phyloP scores from a whole-genome alignment of 2,888 invertebrate genomes.

The Therioaphis trifolii region DNA sequence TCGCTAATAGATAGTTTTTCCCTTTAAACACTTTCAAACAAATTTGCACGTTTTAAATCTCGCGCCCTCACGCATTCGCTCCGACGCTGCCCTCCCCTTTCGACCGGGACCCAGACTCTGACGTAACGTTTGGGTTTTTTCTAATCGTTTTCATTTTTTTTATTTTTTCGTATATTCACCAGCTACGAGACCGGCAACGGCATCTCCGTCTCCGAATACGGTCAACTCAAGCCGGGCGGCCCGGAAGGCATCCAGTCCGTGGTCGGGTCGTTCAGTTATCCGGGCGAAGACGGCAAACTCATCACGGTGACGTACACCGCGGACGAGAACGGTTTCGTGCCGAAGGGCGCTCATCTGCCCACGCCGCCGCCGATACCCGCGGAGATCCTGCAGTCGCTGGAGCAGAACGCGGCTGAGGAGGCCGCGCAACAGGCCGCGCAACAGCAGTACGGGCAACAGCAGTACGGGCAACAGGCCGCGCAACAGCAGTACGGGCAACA shows the following conservation, averaged over 20 bases:
- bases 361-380: conserved; percentile 68
- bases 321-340: conserved; percentile 76
- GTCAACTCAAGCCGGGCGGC: conserved; percentile 75
- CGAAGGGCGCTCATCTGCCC: conserved; percentile 67
- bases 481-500: no score
- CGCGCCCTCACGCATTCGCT: no score
- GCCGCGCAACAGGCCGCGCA: conserved; percentile 64
- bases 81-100: no score
- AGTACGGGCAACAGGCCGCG: neutral
- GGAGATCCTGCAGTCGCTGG: conserved; percentile 66
- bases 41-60: no score
- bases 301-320: conserved; percentile 75
- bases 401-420: conserved; percentile 64
- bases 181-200: conserved; percentile 83
- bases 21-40: no score
- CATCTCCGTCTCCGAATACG: conserved; percentile 78
- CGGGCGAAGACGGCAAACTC: conserved; percentile 78
- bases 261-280: conserved; percentile 74
- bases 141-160: no score
- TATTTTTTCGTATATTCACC: conserved; percentile 65
- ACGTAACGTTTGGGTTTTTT: no score
- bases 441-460: conserved; percentile 53
- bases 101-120: no score
- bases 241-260: conserved; percentile 66
- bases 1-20: no score